Conservation (phyloP, 2,113 vertebrate genomes). For the Scomber colias region DNA sequence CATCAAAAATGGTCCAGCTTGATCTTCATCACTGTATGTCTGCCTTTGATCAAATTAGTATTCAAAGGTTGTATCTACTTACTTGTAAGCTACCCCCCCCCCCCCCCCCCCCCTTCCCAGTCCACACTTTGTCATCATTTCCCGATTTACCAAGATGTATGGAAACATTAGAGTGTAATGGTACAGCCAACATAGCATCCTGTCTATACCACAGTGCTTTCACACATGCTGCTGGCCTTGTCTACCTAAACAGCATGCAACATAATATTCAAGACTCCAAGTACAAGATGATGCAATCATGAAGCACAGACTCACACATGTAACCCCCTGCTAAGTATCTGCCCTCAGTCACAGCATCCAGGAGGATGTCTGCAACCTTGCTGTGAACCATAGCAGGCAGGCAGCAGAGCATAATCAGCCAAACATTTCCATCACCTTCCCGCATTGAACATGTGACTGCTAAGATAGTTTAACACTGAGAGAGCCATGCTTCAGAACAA, state of each 20-base stretch:
- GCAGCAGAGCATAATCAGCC: slow-evolving; percentile 18
- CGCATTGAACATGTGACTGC: slow-evolving; percentile 15
- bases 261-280: not conserved
- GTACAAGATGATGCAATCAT: not conserved
- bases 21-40: slow-evolving; percentile 7
- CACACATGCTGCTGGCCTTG: not conserved
- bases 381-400: slow-evolving; percentile 50
- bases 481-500: slow-evolving; percentile 41
- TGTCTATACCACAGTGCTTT: not conserved
- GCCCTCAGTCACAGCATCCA: slow-evolving; percentile 58
- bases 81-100: not conserved
- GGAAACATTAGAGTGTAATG: not conserved
- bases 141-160: not conserved
- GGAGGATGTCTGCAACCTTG: slow-evolving; percentile 57
- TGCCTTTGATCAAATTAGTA: slow-evolving; percentile 11
- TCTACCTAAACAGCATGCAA: not conserved
- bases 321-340: slow-evolving; percentile 31
- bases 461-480: slow-evolving; percentile 24
- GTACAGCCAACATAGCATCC: not conserved
- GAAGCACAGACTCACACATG: slow-evolving; percentile 17
- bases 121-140: not conserved
- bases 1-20: not conserved
- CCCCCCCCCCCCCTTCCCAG: not conserved
- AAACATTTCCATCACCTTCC: slow-evolving; percentile 15
- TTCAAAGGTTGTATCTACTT: slow-evolving; percentile 18